A percentile compares a stretch with the other conserved stretches of the same genome.
These are phyloP conservation scores for Mixornis gularis DNA, from an alignment of 2,113 vertebrate genomes.

Conservation along the genomic window DNA sequence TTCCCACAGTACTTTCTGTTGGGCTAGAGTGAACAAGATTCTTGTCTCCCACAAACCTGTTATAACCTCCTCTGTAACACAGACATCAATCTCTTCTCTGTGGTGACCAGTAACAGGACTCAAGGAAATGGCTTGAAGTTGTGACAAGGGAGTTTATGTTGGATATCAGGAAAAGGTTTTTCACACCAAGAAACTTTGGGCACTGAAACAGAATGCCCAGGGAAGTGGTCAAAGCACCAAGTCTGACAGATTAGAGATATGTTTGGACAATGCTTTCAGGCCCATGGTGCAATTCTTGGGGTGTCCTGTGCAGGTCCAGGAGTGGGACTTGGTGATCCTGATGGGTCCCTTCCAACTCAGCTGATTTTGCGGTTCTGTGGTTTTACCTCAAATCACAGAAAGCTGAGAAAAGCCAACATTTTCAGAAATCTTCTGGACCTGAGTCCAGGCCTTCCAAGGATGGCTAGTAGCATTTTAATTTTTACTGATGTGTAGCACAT, in stretches of 20 bases:
- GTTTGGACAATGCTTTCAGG: neutral
- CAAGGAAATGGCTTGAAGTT: no score
- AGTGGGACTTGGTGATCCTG: neutral
- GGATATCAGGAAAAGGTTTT: neutral
- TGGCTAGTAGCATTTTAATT: neutral
- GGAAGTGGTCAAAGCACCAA: no score
- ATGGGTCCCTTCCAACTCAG: neutral
- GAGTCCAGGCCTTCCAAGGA: neutral
- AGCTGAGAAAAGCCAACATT: neutral
- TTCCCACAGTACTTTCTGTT: no score
- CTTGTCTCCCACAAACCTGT: neutral
- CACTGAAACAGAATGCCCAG: neutral
- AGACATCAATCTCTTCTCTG: neutral
- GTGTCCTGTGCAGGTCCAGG: neutral
- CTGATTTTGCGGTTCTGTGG: neutral
- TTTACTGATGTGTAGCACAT: neutral
- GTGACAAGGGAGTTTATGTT: neutral
- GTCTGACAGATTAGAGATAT: neutral
- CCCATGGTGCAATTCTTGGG: neutral
- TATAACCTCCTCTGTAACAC: no score
- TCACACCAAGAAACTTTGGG: neutral
- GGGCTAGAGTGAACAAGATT: neutral
- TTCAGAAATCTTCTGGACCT: neutral
- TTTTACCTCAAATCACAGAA: neutral
- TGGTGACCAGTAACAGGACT: no score